Conservation (phyloP, 2,113 vertebrate genomes). For the Cygnus atratus region DNA sequence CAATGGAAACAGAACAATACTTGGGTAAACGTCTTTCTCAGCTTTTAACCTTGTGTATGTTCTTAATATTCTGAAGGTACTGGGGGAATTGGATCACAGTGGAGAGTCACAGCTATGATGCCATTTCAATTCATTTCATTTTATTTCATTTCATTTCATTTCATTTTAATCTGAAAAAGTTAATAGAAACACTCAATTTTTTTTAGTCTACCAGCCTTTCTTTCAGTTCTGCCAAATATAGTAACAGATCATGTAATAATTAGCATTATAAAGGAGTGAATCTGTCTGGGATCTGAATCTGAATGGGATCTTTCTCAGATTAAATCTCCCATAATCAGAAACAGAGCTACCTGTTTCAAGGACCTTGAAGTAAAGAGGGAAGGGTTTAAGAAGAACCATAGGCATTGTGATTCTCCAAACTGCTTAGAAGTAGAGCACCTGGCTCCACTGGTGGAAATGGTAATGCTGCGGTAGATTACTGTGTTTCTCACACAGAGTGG, state of each 20-base stretch:
- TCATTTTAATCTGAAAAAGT: not conserved
- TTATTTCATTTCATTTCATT: not conserved
- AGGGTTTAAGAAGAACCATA: not conserved
- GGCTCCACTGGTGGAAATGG: not conserved
- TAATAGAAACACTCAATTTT: not conserved
- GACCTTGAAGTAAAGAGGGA: not conserved
- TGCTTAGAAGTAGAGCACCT: not conserved
- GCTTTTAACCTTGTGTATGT: not conserved
- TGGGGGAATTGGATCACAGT: not conserved
- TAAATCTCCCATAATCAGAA: not conserved
- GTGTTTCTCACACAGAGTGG: not conserved
- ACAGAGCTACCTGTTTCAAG: not conserved
- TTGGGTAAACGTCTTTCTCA: not conserved
- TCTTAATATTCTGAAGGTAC: not conserved
- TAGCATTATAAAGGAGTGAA: not conserved
- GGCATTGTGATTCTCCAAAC: not conserved
- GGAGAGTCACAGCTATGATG: not conserved
- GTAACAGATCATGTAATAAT: not conserved
- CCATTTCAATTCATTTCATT: not conserved
- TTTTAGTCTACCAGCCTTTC: not conserved
- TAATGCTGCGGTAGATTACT: not conserved
- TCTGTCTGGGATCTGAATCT: not conserved
- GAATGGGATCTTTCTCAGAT: not conserved
- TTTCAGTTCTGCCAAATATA: not conserved
- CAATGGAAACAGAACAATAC: rapidly evolving